Evolutionary conservation across 2,113 vertebrate species (phyloP), one percentile per base, ranked within the genome.

Genomic region (Thinocorus orbignyianus): DNA sequence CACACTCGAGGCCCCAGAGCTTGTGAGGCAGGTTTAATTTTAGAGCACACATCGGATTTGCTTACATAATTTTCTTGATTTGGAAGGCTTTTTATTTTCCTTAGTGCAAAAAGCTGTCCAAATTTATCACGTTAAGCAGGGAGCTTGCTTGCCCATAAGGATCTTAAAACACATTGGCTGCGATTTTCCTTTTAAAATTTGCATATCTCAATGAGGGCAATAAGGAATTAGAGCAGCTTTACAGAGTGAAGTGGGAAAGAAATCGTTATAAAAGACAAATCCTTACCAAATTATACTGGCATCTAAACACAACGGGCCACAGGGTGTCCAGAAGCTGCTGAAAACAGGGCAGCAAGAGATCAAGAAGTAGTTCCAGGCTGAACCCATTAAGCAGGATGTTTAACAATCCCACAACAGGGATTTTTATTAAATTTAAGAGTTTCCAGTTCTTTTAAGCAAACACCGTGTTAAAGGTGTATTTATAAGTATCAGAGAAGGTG

Each of bases 11-110:
- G 70, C 49, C 62, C 44, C 78, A 94, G 57, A 84, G 44, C 44
- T 57, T 64, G 68, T 0, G 0, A 52, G 60, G 86, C 57, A 82
- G 66, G 93, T 95, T 96, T 95, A 95, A 95, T 95, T 97, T 97
- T 95, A 95, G 94, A 95, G 89, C 91, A 79, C 84, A 92, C 91
- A 92, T 39, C 7, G 24, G 93, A 97, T 97, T 95, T 96, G 94
- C 93, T 96, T 97, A 95, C 81, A 94, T 97, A 97, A 96, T 96
- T 96, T 92, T 93, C 93, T 95, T 52, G 52, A 81, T 95, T 96
- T 92, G 81, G 94, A 97, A 95, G 39, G 91, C 73, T 95, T 93
- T 95, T 87, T 86, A 42, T 90, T 96, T 97, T 33, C 30, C 79
- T 80, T 69, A 77, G 81, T 73, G 87, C 91, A 93, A 77, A 96